Evolutionary conservation across 2,888 invertebrate genomes (phyloP).

Genomic region (Nomada fabriciana): DNA sequence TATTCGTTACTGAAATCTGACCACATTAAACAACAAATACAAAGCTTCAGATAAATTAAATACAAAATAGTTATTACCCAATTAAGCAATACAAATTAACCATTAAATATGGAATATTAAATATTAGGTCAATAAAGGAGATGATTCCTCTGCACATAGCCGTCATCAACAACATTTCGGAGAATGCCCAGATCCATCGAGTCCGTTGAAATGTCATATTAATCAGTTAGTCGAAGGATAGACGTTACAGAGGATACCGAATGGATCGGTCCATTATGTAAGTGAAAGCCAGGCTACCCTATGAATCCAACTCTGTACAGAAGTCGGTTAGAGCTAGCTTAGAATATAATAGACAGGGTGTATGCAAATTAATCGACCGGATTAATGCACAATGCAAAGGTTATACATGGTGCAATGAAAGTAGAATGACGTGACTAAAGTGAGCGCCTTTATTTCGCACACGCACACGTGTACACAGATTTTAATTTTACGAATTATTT

Average conservation of each 20-base stretch:
- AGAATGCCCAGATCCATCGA: conserved; percentile 46
- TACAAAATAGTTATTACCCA: neutral
- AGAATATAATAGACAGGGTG: conserved; percentile 67
- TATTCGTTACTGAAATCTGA: neutral
- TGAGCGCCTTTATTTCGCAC: conserved; percentile 7
- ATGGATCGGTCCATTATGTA: conserved; percentile 68
- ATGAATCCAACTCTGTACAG: conserved; percentile 49
- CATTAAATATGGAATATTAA: too few species aligned
- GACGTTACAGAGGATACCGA: conserved; percentile 58
- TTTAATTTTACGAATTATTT: neutral
- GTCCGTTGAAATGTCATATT: conserved; percentile 51
- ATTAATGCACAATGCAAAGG: conserved; percentile 62
- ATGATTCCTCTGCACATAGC: too few species aligned
- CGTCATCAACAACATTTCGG: conserved; percentile 7
- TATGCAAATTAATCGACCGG: conserved; percentile 70
- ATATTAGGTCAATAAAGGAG: too few species aligned
- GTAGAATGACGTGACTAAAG: too few species aligned
- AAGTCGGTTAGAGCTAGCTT: conserved; percentile 56
- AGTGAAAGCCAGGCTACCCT: conserved; percentile 56
- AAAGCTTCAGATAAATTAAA: neutral
- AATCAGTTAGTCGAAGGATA: conserved; percentile 64
- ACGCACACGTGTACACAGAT: conserved; percentile 13
- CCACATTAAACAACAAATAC: neutral
- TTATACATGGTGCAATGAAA: too few species aligned
- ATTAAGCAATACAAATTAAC: too few species aligned